phyloP scores from a whole-genome alignment of 2,797 vertebrate species.

The Labeo calbasu region DNA sequence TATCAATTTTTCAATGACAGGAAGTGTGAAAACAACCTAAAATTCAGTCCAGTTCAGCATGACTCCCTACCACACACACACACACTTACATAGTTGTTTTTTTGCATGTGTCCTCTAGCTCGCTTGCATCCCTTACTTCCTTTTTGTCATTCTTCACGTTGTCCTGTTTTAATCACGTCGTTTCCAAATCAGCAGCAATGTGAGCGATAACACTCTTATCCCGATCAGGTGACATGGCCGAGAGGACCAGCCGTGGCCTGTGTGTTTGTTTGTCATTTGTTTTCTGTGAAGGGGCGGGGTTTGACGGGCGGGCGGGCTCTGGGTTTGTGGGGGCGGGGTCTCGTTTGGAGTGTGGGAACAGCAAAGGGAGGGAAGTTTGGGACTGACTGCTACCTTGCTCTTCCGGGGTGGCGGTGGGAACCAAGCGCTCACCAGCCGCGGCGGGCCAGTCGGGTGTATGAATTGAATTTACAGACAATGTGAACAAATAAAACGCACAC shows the following conservation, averaged over 20 bases:
- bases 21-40: constrained; percentile 22
- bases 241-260: constrained; percentile 46
- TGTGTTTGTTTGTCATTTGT: constrained; percentile 50
- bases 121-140: constrained; percentile 42
- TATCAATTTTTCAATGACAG: background rate
- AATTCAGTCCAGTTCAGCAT: background rate
- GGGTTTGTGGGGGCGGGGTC: constrained; percentile 62
- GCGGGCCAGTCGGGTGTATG: constrained; percentile 49
- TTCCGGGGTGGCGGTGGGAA: constrained; percentile 48
- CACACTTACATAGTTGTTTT: background rate
- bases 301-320: constrained; percentile 42
- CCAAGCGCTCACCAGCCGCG: constrained; percentile 55
- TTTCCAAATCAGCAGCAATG: constrained; percentile 47
- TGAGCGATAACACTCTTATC: constrained; percentile 72
- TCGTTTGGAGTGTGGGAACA: constrained; percentile 81
- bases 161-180: constrained; percentile 61
- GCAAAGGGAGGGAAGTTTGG: constrained; percentile 68
- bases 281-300: constrained; percentile 56
- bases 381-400: constrained; percentile 52
- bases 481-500: constrained; percentile 15
- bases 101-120: constrained; percentile 38
- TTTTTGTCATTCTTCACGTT: constrained; percentile 64
- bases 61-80: background rate
- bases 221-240: constrained; percentile 71
- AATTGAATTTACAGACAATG: constrained; percentile 42